Evolutionary conservation across 1,140 invertebrate species (phyloP).

Genomic region (Anoplophora glabripennis): DNA sequence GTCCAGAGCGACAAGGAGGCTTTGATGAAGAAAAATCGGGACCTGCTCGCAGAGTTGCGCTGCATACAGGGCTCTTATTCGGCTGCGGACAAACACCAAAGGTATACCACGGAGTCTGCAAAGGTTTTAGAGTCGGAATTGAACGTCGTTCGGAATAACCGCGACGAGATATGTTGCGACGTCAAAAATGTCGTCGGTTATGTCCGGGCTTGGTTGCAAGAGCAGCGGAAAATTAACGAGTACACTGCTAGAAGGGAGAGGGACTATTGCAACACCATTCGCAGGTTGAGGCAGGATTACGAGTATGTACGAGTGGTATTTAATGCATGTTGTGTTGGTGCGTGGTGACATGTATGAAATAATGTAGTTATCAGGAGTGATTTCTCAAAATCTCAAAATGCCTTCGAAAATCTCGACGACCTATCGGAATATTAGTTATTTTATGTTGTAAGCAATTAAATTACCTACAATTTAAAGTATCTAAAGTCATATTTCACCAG

Average conservation of each 20-base stretch:
- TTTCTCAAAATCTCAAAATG: too few species aligned
- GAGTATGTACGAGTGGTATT: constrained; percentile 23
- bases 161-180: constrained; percentile 36
- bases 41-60: constrained; percentile 29
- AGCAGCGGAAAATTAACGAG: constrained; percentile 40
- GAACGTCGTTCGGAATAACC: constrained; percentile 30
- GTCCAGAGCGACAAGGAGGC: constrained; percentile 34
- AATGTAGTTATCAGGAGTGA: too few species aligned
- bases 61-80: constrained; percentile 25
- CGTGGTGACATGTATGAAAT: too few species aligned
- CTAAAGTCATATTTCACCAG: too few species aligned
- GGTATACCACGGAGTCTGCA: constrained; percentile 24
- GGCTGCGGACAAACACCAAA: constrained; percentile 22
- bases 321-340: not conserved
- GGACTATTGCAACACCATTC: constrained; percentile 29
- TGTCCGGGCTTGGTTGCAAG: constrained; percentile 36
- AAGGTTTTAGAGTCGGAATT: constrained; percentile 34
- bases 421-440: too few species aligned
- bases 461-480: too few species aligned
- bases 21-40: constrained; percentile 31
- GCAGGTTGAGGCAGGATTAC: constrained; percentile 26
- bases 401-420: too few species aligned
- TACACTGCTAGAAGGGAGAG: constrained; percentile 30
- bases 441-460: too few species aligned
- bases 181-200: constrained; percentile 38